Base-by-base conservation (phyloP, 2,113 vertebrate species). In the Catharus fuscescens region DNA sequence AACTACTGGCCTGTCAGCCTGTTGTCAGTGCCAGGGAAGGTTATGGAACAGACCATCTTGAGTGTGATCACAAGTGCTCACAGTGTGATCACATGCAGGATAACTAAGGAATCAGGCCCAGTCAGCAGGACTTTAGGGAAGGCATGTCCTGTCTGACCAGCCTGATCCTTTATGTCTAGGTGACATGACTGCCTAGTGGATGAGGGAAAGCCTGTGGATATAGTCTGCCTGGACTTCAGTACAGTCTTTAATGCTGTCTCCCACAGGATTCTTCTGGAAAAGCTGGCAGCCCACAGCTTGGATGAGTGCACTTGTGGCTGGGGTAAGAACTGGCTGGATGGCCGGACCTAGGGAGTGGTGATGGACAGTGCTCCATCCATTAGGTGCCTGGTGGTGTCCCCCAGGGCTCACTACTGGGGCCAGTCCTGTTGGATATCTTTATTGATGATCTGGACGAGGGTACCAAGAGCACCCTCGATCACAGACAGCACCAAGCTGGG, bases 201-300 rank as follows among this genome's bases (percentile, higher is more conserved):
- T 54, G 40, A 71, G 57, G 24, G 42, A 71, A 42, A 56, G 8
- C 10, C 29, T 71, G 25, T 48, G 48, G 20, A 14, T 48, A 6
- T 14, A 32, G 20, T 28, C 31, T 44, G 15, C 31, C 34, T 31
- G 29, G 20, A 26, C 5, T 64, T 42, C 66, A 72, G 48, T 20
- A 5, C 20, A 31, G 25, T 9, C 9, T 48, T 71, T 50, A 26
- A 32, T 31, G 36, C 17, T 42, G 10, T 72, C 12, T 79, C 13
- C 7, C 23, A 48, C 40, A 47, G 8, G 7, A 62, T 25, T 54
- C 18, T 47, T 19, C 40, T 17, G 9, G n/a, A 25, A 40, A 62
- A 62, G 40, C 24, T 5, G 2, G 6, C 34, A 56, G 57, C 13
- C 34, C 34, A 40, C 0, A 0, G 5, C 48, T 47, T 47, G n/a